Conservation (phyloP, 2,888 invertebrate species). For the Eulithis testata region DNA sequence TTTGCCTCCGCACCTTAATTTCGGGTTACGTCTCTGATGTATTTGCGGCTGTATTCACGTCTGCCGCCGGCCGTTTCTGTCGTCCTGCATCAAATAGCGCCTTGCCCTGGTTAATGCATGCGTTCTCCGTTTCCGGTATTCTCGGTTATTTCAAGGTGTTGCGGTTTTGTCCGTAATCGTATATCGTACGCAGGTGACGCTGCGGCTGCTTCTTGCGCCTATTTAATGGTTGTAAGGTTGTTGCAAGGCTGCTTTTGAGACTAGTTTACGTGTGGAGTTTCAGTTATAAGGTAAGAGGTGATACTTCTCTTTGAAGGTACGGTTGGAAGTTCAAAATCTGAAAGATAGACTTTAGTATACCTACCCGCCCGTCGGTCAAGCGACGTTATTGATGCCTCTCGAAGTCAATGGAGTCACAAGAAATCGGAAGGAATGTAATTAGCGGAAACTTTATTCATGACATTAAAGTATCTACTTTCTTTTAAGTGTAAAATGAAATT, state of each 20-base stretch:
- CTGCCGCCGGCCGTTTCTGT: slow-evolving; percentile 4
- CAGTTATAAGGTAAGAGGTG: too few relatives aligned
- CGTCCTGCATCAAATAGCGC: slow-evolving; percentile 6
- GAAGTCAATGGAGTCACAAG: too few relatives aligned
- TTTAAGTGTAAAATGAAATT: too few relatives aligned
- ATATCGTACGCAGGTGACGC: slow-evolving; percentile 26
- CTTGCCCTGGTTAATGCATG: slow-evolving; percentile 12
- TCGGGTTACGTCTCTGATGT: slow-evolving; percentile 1
- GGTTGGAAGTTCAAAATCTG: too few relatives aligned
- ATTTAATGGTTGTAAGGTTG: slow-evolving; percentile 9
- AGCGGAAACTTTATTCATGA: too few relatives aligned
- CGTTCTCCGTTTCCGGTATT: background rate
- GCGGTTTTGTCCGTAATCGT: slow-evolving; percentile 25
- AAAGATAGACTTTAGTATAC: too few relatives aligned
- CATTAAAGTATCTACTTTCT: too few relatives aligned
- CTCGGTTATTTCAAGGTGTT: slow-evolving; percentile 31
- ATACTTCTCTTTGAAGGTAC: too few relatives aligned
- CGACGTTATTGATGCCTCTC: too few relatives aligned
- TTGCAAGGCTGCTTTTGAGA: background rate
- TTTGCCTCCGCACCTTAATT: background rate
- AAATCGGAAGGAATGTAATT: too few relatives aligned
- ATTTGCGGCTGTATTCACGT: slow-evolving; percentile 2
- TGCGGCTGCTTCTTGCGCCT: slow-evolving; percentile 30
- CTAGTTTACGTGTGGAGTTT: background rate
- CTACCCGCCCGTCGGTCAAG: too few relatives aligned